These are phyloP conservation scores for Sinopyrophorus schimmeli DNA, from an alignment of 2,888 invertebrate genomes.

Conservation along the genomic window DNA sequence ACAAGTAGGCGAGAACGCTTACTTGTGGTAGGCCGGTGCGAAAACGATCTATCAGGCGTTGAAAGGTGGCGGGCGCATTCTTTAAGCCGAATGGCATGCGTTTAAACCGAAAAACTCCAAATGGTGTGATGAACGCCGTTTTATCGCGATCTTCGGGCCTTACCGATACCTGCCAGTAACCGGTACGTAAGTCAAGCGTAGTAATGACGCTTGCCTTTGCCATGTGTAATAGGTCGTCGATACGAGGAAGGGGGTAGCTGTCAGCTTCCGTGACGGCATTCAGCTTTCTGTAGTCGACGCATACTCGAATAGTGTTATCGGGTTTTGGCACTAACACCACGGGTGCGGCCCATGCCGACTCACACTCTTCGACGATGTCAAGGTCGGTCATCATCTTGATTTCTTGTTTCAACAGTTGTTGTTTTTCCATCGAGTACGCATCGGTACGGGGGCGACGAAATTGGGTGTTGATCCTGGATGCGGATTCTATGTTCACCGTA, in stretches of 20 bases:
- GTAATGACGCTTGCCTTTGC: slow-evolving; percentile 1
- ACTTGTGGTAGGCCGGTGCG: slow-evolving; percentile 32
- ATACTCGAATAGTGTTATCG: no score
- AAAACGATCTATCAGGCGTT: slow-evolving; percentile 38
- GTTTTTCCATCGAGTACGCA: no score
- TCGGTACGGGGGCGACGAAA: no score
- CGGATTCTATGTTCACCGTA: no score
- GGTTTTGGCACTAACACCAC: no score
- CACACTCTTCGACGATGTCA: no score
- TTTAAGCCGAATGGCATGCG: slow-evolving; percentile 38
- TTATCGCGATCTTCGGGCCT: slow-evolving; percentile 26
- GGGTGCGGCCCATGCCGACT: no score
- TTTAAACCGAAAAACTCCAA: slow-evolving; percentile 35
- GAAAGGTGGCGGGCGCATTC: slow-evolving; percentile 40
- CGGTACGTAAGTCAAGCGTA: slow-evolving; percentile 2
- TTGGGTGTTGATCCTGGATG: no score
- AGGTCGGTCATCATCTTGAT: no score
- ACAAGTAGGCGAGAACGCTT: slow-evolving; percentile 36
- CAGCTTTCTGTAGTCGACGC: no score
- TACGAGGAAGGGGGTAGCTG: not conserved
- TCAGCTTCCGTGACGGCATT: no score
- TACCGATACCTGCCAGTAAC: slow-evolving; percentile 25
- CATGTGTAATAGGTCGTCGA: slow-evolving; percentile 10
- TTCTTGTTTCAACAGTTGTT: no score
- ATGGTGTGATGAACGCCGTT: slow-evolving; percentile 42